These are phyloP conservation scores for Pogoniulus pusillus DNA, from an alignment of 2,797 vertebrate genomes.

Conservation along the genomic window DNA sequence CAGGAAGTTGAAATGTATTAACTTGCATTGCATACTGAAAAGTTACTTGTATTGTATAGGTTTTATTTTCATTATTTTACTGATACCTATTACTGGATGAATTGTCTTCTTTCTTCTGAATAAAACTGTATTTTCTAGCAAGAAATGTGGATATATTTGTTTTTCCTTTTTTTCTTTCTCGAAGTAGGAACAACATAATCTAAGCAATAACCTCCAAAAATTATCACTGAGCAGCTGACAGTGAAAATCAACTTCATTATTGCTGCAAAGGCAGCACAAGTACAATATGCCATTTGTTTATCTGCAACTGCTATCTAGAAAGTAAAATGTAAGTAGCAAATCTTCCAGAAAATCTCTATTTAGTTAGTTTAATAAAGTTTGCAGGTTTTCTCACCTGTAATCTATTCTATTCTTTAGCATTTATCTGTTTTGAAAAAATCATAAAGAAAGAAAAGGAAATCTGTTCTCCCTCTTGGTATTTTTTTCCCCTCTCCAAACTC, in stretches of 20 bases:
- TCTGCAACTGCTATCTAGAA: background rate
- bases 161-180: background rate
- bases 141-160: background rate
- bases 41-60: background rate
- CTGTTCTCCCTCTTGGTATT: background rate
- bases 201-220: slow-evolving; percentile 5
- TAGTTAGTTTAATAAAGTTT: background rate
- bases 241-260: background rate
- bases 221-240: background rate
- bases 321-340: slow-evolving; percentile 9
- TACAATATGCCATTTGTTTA: background rate
- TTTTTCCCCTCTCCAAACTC: background rate
- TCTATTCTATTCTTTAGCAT: background rate
- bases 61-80: background rate
- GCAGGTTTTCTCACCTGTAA: background rate
- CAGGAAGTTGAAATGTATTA: background rate
- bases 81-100: background rate
- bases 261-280: background rate
- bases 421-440: background rate
- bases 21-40: background rate
- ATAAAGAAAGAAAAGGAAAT: background rate
- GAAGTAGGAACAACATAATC: background rate
- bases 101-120: background rate
- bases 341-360: background rate
- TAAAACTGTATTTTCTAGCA: background rate